Base-by-base conservation (phyloP, 2,113 vertebrate species). In the Salvelinus fontinalis region DNA sequence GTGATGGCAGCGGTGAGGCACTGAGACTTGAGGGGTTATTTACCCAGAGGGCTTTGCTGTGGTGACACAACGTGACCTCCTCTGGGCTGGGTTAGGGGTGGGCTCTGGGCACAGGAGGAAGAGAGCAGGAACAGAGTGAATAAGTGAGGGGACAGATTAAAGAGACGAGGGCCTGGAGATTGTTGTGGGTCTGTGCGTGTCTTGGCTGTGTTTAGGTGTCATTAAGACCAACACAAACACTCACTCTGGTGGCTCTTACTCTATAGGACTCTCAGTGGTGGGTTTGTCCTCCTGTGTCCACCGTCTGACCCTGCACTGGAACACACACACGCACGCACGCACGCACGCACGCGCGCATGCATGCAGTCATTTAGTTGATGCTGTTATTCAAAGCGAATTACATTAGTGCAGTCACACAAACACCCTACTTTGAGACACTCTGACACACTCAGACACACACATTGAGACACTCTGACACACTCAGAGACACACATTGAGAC, bases 191-290 rank as follows among this genome's bases (percentile, higher is more conserved):
- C 73, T 74, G 90, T 78, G 79, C 92, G 91, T 93, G 92, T 87
- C 87, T 80, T 88, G 73, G 69, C 51, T 29, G 86, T 90, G 91
- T 91, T 92, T 92, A 85, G 89, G 16, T 87, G 84, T 90, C 86
- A 91, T 93, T 93, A 91, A 67, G 84, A 75, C 24, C 39, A 83
- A 68, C 85, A 76, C 73, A 77, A 71, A 68, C 59, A 73, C 73
- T 81, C 89, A 89, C 83, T 85, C 84, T 79, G 89, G 85, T 85
- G 80, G 77, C 81, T 80, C 67, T 83, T 59, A 66, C 77, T 87
- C 82, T 72, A 84, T 86, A 86, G 81, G 84, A 69, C 24, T 77
- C 83, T 85, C 78, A 71, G 81, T 77, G 87, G 83, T 67, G 81
- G 83, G 77, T 44, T 69, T 70, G 79, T 85, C 84, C 86, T 89